A percentile compares a stretch with the other conserved stretches of the same genome.
Evolutionary conservation across 2,888 invertebrate genomes (phyloP).

Genomic region (Antheraea assamensis): DNA sequence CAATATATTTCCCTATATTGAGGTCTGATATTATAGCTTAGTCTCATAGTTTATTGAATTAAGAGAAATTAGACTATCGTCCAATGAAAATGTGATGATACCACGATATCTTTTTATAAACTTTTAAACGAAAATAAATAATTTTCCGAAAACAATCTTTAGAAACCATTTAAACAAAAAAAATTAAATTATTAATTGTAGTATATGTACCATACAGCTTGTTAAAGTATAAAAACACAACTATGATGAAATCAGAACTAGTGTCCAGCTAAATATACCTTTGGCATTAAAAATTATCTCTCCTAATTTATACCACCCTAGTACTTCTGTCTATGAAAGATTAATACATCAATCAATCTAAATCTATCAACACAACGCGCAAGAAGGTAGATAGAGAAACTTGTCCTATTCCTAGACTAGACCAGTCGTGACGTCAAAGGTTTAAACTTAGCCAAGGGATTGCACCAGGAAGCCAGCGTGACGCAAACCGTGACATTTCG

Average conservation of each 20-base stretch:
- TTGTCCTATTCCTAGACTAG: slow-evolving; percentile 49
- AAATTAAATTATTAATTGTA: not conserved
- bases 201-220: not conserved
- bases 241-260: not conserved
- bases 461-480: slow-evolving; percentile 63
- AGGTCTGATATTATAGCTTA: too few species aligned
- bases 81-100: too few species aligned
- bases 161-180: too few species aligned
- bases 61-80: too few species aligned
- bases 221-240: not conserved
- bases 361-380: not conserved
- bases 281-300: not conserved
- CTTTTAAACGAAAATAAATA: too few species aligned
- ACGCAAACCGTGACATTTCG: slow-evolving; percentile 60
- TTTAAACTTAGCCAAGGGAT: slow-evolving; percentile 50
- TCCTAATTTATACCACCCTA: not conserved
- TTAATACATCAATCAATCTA: not conserved
- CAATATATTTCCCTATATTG: too few species aligned
- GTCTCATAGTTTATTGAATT: too few species aligned
- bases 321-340: not conserved
- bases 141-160: too few species aligned
- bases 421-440: slow-evolving; percentile 55
- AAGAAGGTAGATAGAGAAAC: not conserved
- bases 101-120: too few species aligned
- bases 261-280: not conserved